phyloP scores from a whole-genome alignment of 1,140 invertebrate species.

The Procambarus virginalis region DNA sequence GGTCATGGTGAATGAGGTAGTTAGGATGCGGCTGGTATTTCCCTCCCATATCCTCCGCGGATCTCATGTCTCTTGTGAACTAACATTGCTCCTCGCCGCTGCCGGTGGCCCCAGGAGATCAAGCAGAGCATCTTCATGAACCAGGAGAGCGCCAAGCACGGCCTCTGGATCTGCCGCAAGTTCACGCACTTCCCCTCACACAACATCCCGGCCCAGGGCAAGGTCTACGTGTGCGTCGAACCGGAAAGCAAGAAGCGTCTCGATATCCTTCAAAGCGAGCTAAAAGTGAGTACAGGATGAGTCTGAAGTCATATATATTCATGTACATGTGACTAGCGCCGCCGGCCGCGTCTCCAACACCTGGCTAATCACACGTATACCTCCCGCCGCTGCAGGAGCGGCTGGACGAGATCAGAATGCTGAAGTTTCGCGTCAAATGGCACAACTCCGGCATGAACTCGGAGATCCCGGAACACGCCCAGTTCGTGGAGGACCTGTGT shows the following conservation, averaged over 20 bases:
- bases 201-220: slow-evolving; percentile 68
- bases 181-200: slow-evolving; percentile 74
- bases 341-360: neutral
- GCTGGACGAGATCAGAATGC: slow-evolving; percentile 79
- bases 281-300: slow-evolving; percentile 77
- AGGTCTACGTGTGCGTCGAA: slow-evolving; percentile 74
- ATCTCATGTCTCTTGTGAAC: neutral
- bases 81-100: neutral
- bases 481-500: slow-evolving; percentile 79
- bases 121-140: slow-evolving; percentile 85
- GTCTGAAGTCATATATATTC: neutral
- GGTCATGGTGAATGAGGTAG: neutral
- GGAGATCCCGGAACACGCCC: slow-evolving; percentile 78
- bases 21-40: no score
- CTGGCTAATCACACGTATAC: neutral
- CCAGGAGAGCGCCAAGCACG: slow-evolving; percentile 83
- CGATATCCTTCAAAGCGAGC: slow-evolving; percentile 81
- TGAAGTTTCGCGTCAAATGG: slow-evolving; percentile 79
- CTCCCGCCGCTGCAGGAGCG: slow-evolving; percentile 74
- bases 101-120: slow-evolving; percentile 78
- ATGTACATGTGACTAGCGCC: neutral
- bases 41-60: no score
- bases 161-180: slow-evolving; percentile 82
- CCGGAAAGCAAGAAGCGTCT: slow-evolving; percentile 81
- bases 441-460: slow-evolving; percentile 76